Evolutionary conservation across 2,888 invertebrate genomes (phyloP).

Genomic region (Tetragnatha montana): DNA sequence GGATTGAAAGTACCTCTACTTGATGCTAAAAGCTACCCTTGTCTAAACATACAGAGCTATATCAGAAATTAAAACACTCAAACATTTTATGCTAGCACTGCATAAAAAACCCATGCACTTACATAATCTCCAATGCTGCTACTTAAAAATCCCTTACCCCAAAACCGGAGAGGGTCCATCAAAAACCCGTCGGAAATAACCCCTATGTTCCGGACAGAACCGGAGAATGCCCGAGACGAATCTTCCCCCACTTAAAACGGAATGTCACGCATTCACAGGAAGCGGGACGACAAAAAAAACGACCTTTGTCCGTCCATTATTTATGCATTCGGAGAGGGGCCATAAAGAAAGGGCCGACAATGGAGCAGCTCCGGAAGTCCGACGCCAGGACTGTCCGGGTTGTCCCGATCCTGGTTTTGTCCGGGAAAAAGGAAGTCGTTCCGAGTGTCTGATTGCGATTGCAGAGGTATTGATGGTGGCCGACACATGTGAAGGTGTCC

Average conservation of each 20-base stretch:
- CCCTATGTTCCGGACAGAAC: too few relatives aligned
- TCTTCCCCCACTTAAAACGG: neutral
- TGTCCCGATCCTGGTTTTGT: neutral
- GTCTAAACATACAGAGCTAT: too few relatives aligned
- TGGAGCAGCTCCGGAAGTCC: constrained; percentile 56
- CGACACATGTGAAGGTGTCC: neutral
- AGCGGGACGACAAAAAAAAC: constrained; percentile 30
- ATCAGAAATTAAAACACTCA: too few relatives aligned
- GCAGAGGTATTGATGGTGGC: neutral
- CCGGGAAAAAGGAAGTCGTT: neutral
- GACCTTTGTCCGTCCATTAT: constrained; percentile 52
- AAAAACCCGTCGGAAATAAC: too few relatives aligned
- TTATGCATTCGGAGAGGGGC: constrained; percentile 59
- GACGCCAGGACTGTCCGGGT: constrained; percentile 27
- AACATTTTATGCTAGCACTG: too few relatives aligned
- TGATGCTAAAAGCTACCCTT: too few relatives aligned
- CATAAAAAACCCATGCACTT: too few relatives aligned
- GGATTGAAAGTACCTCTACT: too few relatives aligned
- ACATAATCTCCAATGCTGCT: too few relatives aligned
- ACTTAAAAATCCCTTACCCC: too few relatives aligned
- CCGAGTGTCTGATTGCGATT: neutral
- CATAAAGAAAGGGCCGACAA: constrained; percentile 44
- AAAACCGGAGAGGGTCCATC: too few relatives aligned
- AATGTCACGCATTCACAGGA: constrained; percentile 8
- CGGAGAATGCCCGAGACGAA: neutral